phyloP scores from a whole-genome alignment of 2,888 invertebrate species.

The Melieria omissa region DNA sequence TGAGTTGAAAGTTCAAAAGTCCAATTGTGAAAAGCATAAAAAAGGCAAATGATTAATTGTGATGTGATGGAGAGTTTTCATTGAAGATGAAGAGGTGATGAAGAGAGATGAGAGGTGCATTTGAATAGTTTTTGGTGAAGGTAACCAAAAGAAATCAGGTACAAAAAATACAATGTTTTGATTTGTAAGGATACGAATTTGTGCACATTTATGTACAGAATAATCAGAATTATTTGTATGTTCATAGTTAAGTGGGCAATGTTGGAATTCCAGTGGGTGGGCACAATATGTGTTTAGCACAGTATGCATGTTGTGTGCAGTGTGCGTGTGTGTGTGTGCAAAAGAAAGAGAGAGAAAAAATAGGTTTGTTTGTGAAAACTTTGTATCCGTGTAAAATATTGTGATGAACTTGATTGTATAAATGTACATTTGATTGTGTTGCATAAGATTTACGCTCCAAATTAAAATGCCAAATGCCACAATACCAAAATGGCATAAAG shows the following conservation, averaged over 20 bases:
- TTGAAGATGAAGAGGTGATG: slow-evolving; percentile 3
- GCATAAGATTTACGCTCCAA: no score
- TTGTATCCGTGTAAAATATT: slow-evolving; percentile 11
- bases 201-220: slow-evolving; percentile 14
- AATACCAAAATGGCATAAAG: no score
- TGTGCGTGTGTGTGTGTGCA: slow-evolving; percentile 22
- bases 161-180: slow-evolving; percentile 44
- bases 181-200: not conserved
- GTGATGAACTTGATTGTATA: slow-evolving; percentile 2
- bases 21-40: slow-evolving; percentile 11
- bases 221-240: not conserved
- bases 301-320: slow-evolving; percentile 6
- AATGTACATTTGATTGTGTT: not conserved
- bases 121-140: not conserved
- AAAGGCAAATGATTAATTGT: not conserved
- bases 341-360: slow-evolving; percentile 44
- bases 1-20: slow-evolving; percentile 4
- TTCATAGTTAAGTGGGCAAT: slow-evolving; percentile 17
- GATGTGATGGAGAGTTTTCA: not conserved
- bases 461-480: no score
- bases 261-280: no score
- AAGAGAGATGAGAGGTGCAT: not conserved
- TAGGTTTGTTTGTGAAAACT: slow-evolving; percentile 43
- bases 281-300: not conserved
- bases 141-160: not conserved